Evolutionary conservation across 2,888 invertebrate genomes (phyloP), one percentile per base, ranked within the genome.

Genomic region (Oxycera nigricornis): DNA sequence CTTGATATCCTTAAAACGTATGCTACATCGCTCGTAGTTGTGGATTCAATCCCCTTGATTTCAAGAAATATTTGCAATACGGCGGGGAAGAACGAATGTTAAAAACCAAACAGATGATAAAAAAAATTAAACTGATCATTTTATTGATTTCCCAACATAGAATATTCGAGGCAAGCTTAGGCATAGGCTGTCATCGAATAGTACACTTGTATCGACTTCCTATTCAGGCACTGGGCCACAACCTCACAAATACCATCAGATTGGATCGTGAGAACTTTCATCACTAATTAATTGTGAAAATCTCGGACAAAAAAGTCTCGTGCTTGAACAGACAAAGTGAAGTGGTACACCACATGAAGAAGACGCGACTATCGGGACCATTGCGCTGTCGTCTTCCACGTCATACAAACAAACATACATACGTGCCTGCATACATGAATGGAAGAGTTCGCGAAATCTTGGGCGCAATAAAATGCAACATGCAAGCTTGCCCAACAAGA

Each of bases 221-320:
- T n/a, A n/a, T n/a, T n/a, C n/a, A n/a, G n/a, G n/a, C n/a, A n/a
- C 46, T 46, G 46, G 46, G 46, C 4, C 24, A 22, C 55, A 55
- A 7, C 7, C 39, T 14, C 9, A 39, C 39, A 39, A 28, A 59
- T 14, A 55, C 24, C n/a, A 59, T 41, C 17, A 65, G 30, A 65
- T 65, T 65, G 39, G 55, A 55, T 70, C 70, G 70, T 70, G 70
- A 70, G 70, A 70, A 70, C 46, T 70, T 52, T 55, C 70, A 70
- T 70, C 70, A 26, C 70, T 70, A 70, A 70, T 70, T 70, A 70
- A 70, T 70, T 70, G 70, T 70, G 55, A 70, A 55, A 68, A 70
- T 52, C 70, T 55, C 35, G 70, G 52, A 22, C 55, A 70, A 52
- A 70, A 70, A 70, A 52, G 11, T 22, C 46, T 68, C 11, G 24